Conservation (phyloP, 2,113 vertebrate genomes). For the Gymnobelideus leadbeateri region DNA sequence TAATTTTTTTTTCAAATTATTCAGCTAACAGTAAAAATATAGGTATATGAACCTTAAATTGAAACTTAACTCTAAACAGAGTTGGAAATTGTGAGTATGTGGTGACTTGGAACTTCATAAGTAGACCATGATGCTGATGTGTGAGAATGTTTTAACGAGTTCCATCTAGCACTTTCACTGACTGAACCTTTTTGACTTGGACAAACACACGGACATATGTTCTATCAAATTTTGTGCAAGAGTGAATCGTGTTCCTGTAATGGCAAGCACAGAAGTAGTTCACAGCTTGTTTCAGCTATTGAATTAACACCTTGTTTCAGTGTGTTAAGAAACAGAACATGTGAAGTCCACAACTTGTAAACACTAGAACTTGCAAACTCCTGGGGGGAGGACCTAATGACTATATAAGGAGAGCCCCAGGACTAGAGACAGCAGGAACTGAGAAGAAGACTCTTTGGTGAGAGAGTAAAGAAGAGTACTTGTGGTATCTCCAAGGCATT, state of each 20-base stretch:
- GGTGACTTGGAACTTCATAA: background rate
- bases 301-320: too few relatives aligned
- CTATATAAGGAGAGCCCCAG: too few relatives aligned
- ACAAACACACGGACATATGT: background rate
- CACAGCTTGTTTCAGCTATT: too few relatives aligned
- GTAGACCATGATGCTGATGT: background rate
- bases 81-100: background rate
- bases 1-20: background rate
- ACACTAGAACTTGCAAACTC: too few relatives aligned
- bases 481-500: too few relatives aligned
- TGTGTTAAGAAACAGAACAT: too few relatives aligned
- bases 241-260: background rate
- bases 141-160: background rate
- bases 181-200: background rate
- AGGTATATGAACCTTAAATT: background rate
- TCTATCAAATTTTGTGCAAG: conserved; percentile 1
- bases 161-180: background rate
- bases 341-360: too few relatives aligned
- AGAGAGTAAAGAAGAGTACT: too few relatives aligned
- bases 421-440: too few relatives aligned
- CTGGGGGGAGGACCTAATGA: too few relatives aligned
- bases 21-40: background rate
- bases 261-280: too few relatives aligned
- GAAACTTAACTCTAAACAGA: background rate
- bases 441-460: too few relatives aligned